phyloP scores from a whole-genome alignment of 2,797 vertebrate species.

The Decapterus maruadsi region DNA sequence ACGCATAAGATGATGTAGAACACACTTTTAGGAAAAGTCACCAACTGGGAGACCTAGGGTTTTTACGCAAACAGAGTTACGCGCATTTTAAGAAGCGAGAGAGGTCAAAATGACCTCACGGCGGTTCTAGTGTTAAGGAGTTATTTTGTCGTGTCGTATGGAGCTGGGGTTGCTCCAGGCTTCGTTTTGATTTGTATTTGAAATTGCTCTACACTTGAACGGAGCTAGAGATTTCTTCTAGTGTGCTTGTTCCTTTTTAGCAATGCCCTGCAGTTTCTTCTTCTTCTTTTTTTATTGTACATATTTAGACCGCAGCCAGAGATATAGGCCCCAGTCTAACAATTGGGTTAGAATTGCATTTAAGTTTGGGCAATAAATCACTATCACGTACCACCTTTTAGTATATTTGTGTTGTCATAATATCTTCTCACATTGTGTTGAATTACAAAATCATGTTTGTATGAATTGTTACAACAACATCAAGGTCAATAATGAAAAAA shows the following conservation, averaged over 20 bases:
- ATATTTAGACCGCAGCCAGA: conserved; percentile 1
- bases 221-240: not conserved
- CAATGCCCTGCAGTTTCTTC: not conserved
- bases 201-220: not conserved
- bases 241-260: not conserved
- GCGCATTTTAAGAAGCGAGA: too few species aligned
- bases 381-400: conserved; percentile 1
- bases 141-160: conserved; percentile 22
- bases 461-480: not conserved
- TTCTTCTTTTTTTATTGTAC: not conserved
- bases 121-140: too few species aligned
- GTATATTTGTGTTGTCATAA: not conserved
- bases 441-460: not conserved
- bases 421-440: not conserved
- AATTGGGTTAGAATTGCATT: conserved; percentile 20
- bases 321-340: not conserved
- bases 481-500: not conserved
- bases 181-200: conserved; percentile 17
- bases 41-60: too few species aligned
- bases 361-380: conserved; percentile 10
- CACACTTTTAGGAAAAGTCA: too few species aligned
- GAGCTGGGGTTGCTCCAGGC: conserved; percentile 18
- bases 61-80: too few species aligned
- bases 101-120: too few species aligned
- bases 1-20: too few species aligned